phyloP scores from a whole-genome alignment of 2,797 vertebrate genomes.

The Toxotes lorentzi region DNA sequence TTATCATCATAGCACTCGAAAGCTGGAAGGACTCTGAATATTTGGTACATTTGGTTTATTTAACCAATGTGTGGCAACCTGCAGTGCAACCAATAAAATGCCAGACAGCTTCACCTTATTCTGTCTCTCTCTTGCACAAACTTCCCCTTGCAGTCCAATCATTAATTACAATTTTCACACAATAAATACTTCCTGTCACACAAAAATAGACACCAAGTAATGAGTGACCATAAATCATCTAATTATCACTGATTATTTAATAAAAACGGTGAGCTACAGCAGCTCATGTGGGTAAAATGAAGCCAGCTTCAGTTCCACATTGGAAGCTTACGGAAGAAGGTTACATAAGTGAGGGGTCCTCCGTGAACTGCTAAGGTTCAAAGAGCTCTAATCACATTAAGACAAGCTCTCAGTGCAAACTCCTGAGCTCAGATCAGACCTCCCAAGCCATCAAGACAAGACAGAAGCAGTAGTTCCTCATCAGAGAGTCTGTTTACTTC shows the following conservation, averaged over 20 bases:
- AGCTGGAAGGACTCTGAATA: constrained; percentile 9
- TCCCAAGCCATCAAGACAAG: constrained; percentile 53
- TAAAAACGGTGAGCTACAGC: neutral
- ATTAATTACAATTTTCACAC: constrained; percentile 11
- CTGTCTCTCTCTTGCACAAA: neutral
- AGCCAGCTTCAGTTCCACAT: constrained; percentile 9
- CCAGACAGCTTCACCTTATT: neutral
- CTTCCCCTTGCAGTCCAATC: constrained; percentile 10
- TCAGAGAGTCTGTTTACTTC: constrained; percentile 57
- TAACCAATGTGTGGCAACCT: constrained; percentile 10
- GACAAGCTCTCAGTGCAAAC: constrained; percentile 66
- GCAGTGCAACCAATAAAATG: neutral
- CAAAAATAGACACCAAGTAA: constrained; percentile 3
- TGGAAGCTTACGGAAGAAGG: constrained; percentile 28
- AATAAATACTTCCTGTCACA: neutral
- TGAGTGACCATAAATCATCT: neutral
- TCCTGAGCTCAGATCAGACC: constrained; percentile 70
- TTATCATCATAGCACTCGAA: constrained; percentile 1
- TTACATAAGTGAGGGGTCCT: constrained; percentile 48
- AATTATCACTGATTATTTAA: constrained; percentile 19
- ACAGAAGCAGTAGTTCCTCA: constrained; percentile 55
- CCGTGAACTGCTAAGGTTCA: constrained; percentile 48
- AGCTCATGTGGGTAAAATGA: neutral
- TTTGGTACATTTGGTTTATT: neutral
- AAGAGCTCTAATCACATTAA: constrained; percentile 78